These are phyloP conservation scores for Oligia strigilis DNA, from an alignment of 2,888 invertebrate genomes.

Conservation along the genomic window DNA sequence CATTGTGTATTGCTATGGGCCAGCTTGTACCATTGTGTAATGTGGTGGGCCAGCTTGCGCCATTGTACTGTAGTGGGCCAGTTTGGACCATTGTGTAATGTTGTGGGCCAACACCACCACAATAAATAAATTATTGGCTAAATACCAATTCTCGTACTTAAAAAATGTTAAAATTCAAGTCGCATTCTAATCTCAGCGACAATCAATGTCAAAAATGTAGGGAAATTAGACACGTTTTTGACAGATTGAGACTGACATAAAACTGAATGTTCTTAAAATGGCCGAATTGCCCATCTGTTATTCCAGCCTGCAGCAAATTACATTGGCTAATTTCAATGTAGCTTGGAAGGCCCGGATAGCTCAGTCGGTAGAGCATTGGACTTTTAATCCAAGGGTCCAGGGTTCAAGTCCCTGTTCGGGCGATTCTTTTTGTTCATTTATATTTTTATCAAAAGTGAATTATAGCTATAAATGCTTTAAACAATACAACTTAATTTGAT, in stretches of 20 bases:
- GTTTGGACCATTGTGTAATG: rapidly evolving
- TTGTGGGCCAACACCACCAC: too few species aligned
- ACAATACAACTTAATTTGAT: neutral
- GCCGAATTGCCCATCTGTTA: neutral
- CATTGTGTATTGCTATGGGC: too few species aligned
- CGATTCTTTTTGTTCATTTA: conserved; percentile 72
- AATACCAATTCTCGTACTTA: too few species aligned
- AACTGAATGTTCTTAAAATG: too few species aligned
- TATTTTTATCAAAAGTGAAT: neutral
- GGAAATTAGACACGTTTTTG: too few species aligned
- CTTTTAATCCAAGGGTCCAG: conserved; percentile 95
- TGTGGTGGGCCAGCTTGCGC: too few species aligned
- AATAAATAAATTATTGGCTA: neutral
- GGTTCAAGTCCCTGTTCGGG: conserved; percentile 94
- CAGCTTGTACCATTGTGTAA: too few species aligned
- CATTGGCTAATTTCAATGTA: rapidly evolving
- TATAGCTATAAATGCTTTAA: neutral
- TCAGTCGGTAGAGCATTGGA: conserved; percentile 94
- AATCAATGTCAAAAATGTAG: too few species aligned
- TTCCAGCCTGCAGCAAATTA: neutral
- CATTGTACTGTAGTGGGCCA: neutral
- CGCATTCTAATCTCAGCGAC: too few species aligned
- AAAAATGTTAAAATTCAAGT: too few species aligned
- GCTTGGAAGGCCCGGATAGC: conserved; percentile 73
- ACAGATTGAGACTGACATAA: too few species aligned